Conservation (phyloP, 2,113 vertebrate genomes). For the Sigmodon hispidus region DNA sequence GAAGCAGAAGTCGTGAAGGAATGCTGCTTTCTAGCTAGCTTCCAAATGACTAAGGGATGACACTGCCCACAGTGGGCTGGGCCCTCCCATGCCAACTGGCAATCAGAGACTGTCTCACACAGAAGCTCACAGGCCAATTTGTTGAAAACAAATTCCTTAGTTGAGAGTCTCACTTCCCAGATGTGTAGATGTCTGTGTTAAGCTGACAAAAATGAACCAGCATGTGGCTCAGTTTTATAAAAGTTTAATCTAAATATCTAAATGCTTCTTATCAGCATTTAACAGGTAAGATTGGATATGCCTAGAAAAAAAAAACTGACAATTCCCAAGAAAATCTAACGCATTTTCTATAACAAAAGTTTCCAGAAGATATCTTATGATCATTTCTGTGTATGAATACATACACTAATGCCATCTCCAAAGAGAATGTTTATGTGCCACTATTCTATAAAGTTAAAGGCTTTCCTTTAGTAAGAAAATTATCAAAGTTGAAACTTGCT, state of each 20-base stretch:
- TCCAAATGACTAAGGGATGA: background rate
- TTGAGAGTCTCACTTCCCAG: background rate
- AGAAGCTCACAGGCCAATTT: background rate
- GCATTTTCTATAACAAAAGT: background rate
- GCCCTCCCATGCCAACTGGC: background rate
- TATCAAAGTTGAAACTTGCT: background rate
- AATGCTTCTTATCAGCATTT: slow-evolving; percentile 5
- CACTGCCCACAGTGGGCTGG: background rate
- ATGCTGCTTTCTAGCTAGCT: background rate
- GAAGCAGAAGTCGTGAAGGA: background rate
- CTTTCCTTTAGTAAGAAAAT: slow-evolving; percentile 30
- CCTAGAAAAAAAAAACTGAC: background rate
- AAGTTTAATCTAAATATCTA: slow-evolving; percentile 17
- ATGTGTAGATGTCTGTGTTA: background rate
- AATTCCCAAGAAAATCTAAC: background rate
- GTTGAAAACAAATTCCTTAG: background rate
- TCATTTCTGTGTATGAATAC: slow-evolving; percentile 5
- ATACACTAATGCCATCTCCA: background rate
- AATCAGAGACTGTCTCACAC: background rate
- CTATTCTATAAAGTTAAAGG: slow-evolving; percentile 25
- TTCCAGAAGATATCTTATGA: background rate
- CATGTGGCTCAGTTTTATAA: background rate
- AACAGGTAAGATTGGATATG: background rate
- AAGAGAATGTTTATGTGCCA: background rate
- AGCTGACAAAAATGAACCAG: background rate